Evolutionary conservation across 1,140 invertebrate species (phyloP), one percentile per base, ranked within the genome.

Genomic region (Radopholus similis): DNA sequence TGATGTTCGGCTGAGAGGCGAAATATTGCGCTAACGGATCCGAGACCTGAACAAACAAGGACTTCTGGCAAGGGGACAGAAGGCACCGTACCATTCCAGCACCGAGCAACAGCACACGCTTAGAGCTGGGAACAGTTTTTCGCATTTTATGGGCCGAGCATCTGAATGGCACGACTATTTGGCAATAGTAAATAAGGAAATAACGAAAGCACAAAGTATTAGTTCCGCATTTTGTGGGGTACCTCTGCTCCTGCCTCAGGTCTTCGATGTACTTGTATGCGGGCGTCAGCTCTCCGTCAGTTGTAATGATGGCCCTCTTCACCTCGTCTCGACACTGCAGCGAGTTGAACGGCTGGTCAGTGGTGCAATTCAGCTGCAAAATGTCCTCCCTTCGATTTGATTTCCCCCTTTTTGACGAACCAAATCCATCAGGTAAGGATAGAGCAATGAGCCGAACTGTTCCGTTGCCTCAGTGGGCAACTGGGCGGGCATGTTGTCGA

Each of bases 401-500:
- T 15, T 42, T 42, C 21, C 21, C 15, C 15, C 15, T 42, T 42
- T 4, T 18, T 57, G 59, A 40, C 80, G 76, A 73, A 87, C 86
- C 77, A 98, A 95, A 68, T 97, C 91, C 55, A 88, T 84, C 0
- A 92, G 88, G 77, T 93, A 93, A 0, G 95, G 95, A 70, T 88
- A 87, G 0, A 99, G 85, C 0, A 97, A 86, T 78, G 94, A 90
- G 2, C 95, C 95, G 83, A 98, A 99, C 82, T 94, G 93, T 80
- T 98, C 94, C 0, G 95, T 98, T 0, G 95, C 89, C 83, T 99
- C 95, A 40, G 91, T 86, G 0, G 96, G 96, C 42, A 99, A 85
- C 83, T 99, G 96, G 0, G 96, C 97, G 1, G 96, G 96, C 95
- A 99, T 98, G 83, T 99, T 98, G 84, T 98, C 95, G 68, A 99